These are phyloP conservation scores for Chloebia gouldiae DNA, from an alignment of 2,113 vertebrate genomes.

Conservation along the genomic window DNA sequence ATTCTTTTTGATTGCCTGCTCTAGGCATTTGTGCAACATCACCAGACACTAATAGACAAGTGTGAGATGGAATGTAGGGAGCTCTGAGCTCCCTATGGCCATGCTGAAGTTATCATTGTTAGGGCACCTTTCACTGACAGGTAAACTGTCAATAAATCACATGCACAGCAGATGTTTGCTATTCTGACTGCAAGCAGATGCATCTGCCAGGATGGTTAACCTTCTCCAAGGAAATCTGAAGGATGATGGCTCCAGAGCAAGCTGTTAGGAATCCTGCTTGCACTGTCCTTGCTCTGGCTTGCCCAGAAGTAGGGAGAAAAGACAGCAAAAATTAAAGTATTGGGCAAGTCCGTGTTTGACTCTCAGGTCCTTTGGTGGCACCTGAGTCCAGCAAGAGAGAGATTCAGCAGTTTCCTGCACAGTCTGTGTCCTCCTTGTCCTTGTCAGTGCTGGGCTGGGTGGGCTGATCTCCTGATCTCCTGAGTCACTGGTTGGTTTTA, in stretches of 20 bases:
- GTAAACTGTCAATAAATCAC: not conserved
- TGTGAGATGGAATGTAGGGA: not conserved
- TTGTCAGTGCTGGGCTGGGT: not conserved
- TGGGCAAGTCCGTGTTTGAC: not conserved
- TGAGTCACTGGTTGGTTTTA: not conserved
- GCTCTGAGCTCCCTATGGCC: not conserved
- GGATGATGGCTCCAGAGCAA: not conserved
- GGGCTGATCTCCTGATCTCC: not conserved
- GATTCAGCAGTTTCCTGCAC: not conserved
- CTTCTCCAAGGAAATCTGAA: not conserved
- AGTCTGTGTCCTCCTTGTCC: not conserved
- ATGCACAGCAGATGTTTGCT: not conserved
- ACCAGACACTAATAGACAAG: not conserved
- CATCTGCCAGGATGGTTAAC: not conserved
- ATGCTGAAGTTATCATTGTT: not conserved
- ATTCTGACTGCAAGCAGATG: not conserved
- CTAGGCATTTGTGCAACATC: not conserved
- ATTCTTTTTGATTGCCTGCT: not conserved
- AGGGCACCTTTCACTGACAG: not conserved
- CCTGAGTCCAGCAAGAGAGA: not conserved
- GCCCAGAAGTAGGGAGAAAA: not conserved
- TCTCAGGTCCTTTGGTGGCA: not conserved
- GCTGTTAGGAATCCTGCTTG: not conserved
- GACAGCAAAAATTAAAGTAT: not conserved
- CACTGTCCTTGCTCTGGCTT: not conserved